Conservation (phyloP, 35 echinoderm and acorn worm genomes). For the Apostichopus japonicus region DNA sequence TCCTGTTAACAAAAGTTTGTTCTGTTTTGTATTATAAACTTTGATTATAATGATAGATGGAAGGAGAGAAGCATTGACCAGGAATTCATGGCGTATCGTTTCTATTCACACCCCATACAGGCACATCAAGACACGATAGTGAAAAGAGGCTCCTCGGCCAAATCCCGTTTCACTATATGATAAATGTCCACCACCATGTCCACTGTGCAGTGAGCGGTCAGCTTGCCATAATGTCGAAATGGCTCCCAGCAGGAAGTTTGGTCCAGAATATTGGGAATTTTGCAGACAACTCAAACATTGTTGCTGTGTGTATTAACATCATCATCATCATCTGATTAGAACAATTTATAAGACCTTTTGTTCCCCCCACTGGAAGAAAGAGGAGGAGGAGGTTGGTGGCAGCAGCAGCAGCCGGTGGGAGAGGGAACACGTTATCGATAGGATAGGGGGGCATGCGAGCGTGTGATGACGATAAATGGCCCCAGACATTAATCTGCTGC, state of each 20-base stretch:
- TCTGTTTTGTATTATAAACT: too few relatives aligned
- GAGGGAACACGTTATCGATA: not conserved
- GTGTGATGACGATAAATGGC: not conserved
- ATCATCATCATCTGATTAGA: conserved; percentile 35
- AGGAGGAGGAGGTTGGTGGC: not conserved
- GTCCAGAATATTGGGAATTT: not conserved
- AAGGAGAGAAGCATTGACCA: too few relatives aligned
- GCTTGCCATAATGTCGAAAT: conserved; percentile 16
- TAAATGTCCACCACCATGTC: not conserved
- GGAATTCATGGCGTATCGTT: too few relatives aligned
- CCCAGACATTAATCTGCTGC: not conserved
- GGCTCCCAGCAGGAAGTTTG: conserved; percentile 2
- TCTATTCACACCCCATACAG: not conserved
- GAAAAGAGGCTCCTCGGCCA: conserved; percentile 34
- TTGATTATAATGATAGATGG: too few relatives aligned
- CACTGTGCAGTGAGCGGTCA: not conserved
- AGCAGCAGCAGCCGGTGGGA: not conserved
- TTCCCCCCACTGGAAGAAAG: not conserved
- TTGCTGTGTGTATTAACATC: conserved; percentile 53
- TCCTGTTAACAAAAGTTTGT: too few relatives aligned
- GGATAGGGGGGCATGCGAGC: not conserved
- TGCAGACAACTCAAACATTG: conserved; percentile 18
- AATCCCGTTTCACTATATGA: conserved; percentile 43
- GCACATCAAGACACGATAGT: conserved; percentile 54
- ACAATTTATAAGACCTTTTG: conserved; percentile 23